These are phyloP conservation scores for Dicyrtomina minuta DNA, from an alignment of 2,888 invertebrate genomes.

Conservation along the genomic window DNA sequence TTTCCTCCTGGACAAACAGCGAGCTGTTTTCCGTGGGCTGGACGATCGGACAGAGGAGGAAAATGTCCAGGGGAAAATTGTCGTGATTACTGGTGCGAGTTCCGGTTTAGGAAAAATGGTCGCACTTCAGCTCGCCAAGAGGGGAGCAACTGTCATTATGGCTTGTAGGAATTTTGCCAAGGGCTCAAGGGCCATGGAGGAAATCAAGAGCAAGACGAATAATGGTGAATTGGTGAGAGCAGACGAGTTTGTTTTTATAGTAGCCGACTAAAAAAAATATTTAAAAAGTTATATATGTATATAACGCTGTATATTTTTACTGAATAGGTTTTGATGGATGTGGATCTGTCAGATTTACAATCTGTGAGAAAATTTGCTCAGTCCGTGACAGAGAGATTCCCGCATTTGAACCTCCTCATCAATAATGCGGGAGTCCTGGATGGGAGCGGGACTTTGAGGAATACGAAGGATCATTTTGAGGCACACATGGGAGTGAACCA, in stretches of 20 bases:
- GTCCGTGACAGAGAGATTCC: conserved; percentile 54
- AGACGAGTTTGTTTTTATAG: background rate
- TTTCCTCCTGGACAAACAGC: conserved; percentile 31
- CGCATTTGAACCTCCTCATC: conserved; percentile 56
- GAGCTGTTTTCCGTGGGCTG: conserved; percentile 30
- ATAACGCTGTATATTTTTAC: too few species aligned
- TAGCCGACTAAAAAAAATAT: too few species aligned
- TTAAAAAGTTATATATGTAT: too few species aligned
- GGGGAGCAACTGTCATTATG: conserved; percentile 48
- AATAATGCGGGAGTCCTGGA: conserved; percentile 57
- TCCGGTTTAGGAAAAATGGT: conserved; percentile 38
- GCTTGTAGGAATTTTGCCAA: conserved; percentile 35
- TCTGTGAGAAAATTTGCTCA: conserved; percentile 57
- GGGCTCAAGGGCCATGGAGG: conserved; percentile 29
- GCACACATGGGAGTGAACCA: conserved; percentile 58
- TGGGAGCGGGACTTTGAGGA: conserved; percentile 29
- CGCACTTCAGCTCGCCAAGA: conserved; percentile 42
- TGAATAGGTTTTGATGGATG: conserved; percentile 24
- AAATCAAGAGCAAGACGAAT: conserved; percentile 34
- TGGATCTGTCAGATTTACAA: conserved; percentile 56
- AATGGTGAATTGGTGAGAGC: conserved; percentile 32
- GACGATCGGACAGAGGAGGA: conserved; percentile 31
- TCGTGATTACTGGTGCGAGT: conserved; percentile 27
- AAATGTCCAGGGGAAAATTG: conserved; percentile 33
- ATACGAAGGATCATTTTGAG: conserved; percentile 56